Evolutionary conservation across 2,888 invertebrate species (phyloP), one percentile per base, ranked within the genome.

Genomic region (Ormyrus thymus): DNA sequence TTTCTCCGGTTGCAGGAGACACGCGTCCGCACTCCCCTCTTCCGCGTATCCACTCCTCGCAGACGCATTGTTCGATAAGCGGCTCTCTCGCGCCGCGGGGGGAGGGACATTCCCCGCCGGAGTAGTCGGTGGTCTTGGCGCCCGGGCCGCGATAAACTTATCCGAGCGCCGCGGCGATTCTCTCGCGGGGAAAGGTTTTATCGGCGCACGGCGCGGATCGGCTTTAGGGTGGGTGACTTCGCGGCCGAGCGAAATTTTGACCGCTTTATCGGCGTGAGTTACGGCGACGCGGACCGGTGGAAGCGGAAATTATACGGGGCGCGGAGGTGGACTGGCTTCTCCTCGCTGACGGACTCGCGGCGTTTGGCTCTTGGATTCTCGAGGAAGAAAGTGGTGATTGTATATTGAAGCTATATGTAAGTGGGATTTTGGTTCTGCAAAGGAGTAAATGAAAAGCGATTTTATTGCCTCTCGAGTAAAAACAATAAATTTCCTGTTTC

Each of bases 71-170:
- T 88, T 86, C 86, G 87, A 88, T 87, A 87, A 84, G 53, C 29
- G 79, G 81, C 86, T 86, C 86, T 86, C 84, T 84, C 79, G 68
- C 48, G 58, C 71, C 69, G 72, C 64, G 53, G 79, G 80, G 81
- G 80, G 81, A 83, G n/a, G n/a, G 82, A 83, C 86, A 87, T 88
- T 88, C 87, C 86, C 88, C 87, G 88, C 86, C 88, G 82, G 59
- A 79, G 86, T 29, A 29, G 29, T 84, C 86, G 84, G 85, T 85
- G 86, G 83, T 84, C 84, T 85, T 86, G 88, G 87, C 87, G 87
- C 87, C 87, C 85, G 85, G 83, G 13, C 29, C 55, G n/a, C 64
- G 55, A 64, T 29, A 29, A 64, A 64, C 55, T 13, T 69, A 50
- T 56, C 43, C n/a, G 8, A 48, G 29, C 50, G 50, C 11, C 70